A percentile compares a stretch with the other conserved stretches of the same genome.
phyloP scores from a whole-genome alignment of 2,113 vertebrate genomes.

The Elephas maximus region DNA sequence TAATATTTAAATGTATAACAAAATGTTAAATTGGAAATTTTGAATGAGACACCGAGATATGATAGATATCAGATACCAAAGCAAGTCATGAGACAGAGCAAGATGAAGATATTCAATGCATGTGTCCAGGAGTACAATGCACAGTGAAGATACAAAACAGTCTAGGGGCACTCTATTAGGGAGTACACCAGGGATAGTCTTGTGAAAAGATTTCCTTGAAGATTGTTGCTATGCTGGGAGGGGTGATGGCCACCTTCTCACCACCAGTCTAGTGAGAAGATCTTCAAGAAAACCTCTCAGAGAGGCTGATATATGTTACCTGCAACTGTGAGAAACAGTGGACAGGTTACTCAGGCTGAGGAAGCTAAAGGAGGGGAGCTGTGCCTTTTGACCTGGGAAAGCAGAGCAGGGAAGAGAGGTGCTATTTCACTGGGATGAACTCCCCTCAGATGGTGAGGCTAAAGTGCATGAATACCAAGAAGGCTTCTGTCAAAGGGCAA shows the following conservation, averaged over 20 bases:
- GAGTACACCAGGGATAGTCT: neutral
- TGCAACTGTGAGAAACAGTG: neutral
- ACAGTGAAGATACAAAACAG: neutral
- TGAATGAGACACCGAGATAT: neutral
- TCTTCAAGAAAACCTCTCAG: neutral
- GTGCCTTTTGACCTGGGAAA: neutral
- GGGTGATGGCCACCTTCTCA: neutral
- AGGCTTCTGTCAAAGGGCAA: neutral
- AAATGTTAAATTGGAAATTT: neutral
- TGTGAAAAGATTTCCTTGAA: neutral
- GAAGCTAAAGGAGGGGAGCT: neutral
- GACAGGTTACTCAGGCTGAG: neutral
- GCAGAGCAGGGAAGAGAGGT: neutral
- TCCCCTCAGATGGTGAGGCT: neutral
- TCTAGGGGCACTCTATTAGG: neutral
- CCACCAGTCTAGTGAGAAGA: neutral
- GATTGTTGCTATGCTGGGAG: neutral
- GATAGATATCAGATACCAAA: neutral
- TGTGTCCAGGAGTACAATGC: neutral
- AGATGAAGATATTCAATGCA: neutral
- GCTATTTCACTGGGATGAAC: neutral
- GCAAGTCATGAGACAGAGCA: neutral
- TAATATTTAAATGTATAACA: neutral
- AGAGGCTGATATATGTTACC: neutral
- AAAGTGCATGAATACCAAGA: neutral